Evolutionary conservation across 1,140 invertebrate species (phyloP).

Genomic region (Yoshiicerus persimilis): DNA sequence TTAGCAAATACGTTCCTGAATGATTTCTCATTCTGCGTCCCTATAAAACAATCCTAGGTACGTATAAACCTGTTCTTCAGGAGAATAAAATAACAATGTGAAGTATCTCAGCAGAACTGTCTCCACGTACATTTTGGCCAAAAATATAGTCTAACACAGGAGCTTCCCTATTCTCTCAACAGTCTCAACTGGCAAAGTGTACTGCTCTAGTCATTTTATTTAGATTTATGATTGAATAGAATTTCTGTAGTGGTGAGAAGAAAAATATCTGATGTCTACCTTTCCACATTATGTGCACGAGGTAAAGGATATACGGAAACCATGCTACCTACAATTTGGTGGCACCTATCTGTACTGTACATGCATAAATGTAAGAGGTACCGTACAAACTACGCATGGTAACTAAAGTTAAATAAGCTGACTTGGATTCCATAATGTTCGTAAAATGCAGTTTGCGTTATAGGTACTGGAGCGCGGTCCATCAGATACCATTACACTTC

Average conservation of each 20-base stretch:
- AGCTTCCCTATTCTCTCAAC: neutral
- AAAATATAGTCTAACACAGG: neutral
- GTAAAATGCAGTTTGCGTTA: neutral
- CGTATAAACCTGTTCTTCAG: neutral
- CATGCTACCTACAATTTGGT: neutral
- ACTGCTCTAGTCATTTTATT: constrained; percentile 7
- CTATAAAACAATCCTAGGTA: neutral
- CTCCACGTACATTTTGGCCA: neutral
- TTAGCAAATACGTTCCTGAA: neutral
- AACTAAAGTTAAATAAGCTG: neutral
- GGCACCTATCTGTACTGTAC: neutral
- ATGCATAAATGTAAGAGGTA: no score
- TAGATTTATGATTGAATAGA: constrained; percentile 10
- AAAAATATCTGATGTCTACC: neutral
- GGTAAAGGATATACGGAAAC: neutral
- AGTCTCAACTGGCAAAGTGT: neutral
- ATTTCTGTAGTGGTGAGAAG: neutral
- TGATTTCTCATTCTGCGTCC: neutral
- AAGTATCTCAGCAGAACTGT: constrained; percentile 3
- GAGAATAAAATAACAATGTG: constrained; percentile 18
- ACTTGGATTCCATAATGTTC: neutral
- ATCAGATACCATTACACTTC: no score
- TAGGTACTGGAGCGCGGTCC: no score
- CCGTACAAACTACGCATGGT: neutral
- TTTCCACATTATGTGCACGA: neutral